Evolutionary conservation across 2,113 vertebrate species (phyloP).

Genomic region (Phaethornis superciliosus): DNA sequence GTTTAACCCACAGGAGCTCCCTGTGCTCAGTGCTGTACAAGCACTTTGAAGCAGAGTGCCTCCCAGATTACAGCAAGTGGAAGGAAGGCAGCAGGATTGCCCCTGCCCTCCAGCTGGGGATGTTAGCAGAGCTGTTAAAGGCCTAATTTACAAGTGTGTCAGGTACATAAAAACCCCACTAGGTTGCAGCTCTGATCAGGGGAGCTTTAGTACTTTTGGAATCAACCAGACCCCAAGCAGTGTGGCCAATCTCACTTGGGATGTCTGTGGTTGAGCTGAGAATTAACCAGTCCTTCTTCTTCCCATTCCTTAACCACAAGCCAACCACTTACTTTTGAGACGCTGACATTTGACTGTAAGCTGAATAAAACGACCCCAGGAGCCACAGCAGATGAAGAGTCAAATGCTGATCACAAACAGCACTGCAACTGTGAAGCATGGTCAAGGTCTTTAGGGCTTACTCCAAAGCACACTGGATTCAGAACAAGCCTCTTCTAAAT

Average conservation of each 20-base stretch:
- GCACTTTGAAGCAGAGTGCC: accelerated
- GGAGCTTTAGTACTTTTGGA: neutral
- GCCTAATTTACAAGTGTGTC: neutral
- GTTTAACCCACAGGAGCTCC: neutral
- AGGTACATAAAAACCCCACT: neutral
- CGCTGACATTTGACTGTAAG: constrained; percentile 21
- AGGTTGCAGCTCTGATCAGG: neutral
- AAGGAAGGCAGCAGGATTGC: neutral
- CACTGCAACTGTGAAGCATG: neutral
- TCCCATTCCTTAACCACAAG: constrained; percentile 18
- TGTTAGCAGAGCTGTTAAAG: neutral
- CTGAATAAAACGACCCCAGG: neutral
- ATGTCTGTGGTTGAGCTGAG: neutral
- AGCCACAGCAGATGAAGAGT: constrained; percentile 28
- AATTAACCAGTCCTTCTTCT: neutral
- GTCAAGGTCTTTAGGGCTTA: constrained; percentile 7
- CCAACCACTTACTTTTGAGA: neutral
- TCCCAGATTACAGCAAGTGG: neutral
- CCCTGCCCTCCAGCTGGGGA: neutral
- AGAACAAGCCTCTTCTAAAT: constrained; percentile 17
- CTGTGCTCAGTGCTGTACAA: neutral
- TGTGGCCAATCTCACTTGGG: neutral
- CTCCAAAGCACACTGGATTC: neutral
- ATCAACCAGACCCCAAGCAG: neutral
- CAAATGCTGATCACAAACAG: constrained; percentile 20